These are phyloP conservation scores for Acanthopleura granulata DNA, from an alignment of 2,888 invertebrate species.

Conservation along the genomic window DNA sequence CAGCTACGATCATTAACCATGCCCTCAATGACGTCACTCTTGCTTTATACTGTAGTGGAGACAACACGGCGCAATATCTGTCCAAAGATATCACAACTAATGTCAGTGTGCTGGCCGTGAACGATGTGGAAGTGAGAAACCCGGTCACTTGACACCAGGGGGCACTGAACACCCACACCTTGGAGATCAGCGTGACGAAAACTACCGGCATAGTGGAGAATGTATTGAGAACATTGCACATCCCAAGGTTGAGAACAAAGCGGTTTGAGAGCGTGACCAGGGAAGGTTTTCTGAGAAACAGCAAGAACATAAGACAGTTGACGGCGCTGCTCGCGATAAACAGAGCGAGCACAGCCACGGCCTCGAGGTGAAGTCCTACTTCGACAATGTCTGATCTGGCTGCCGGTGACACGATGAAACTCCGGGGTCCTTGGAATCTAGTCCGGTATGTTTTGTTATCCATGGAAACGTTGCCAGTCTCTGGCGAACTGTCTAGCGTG, in stretches of 20 bases:
- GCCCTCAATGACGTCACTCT: constrained; percentile 71
- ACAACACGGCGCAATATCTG: constrained; percentile 78
- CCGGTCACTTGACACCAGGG: constrained; percentile 74
- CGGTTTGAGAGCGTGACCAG: constrained; percentile 84
- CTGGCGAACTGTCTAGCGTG: not conserved
- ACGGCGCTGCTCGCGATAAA: constrained; percentile 75
- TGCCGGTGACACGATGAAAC: not conserved
- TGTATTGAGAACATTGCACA: constrained; percentile 71
- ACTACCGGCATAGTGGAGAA: constrained; percentile 70
- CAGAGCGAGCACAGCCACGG: constrained; percentile 37
- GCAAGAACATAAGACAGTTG: constrained; percentile 80
- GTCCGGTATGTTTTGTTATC: not conserved
- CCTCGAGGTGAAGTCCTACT: not conserved
- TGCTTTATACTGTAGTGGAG: constrained; percentile 77
- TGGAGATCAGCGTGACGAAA: constrained; percentile 64
- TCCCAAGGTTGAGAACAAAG: constrained; percentile 74
- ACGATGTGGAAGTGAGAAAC: constrained; percentile 75
- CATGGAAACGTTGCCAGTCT: not conserved
- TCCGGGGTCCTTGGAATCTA: not conserved
- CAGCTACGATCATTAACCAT: constrained; percentile 68
- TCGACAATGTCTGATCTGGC: not conserved
- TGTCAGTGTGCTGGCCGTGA: constrained; percentile 76
- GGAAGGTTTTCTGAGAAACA: constrained; percentile 81
- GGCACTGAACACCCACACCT: constrained; percentile 56
- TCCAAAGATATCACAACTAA: constrained; percentile 77